Base-by-base conservation (phyloP, 2,888 invertebrate species). In the Embidobia sp. region DNA sequence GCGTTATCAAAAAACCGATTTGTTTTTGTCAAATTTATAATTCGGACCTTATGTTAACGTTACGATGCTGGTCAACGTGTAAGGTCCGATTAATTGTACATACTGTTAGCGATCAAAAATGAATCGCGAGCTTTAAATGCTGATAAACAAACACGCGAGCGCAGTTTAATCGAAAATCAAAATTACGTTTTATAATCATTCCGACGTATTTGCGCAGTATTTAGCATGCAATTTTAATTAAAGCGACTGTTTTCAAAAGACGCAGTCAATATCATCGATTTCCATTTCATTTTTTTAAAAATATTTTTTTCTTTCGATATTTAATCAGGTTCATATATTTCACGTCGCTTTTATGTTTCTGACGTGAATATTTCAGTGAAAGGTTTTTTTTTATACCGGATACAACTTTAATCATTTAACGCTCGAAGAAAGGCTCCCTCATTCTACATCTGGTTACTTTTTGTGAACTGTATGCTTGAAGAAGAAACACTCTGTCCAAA, bases 391-490 rank as follows among this genome's bases (percentile, higher is more conserved):
- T 70, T 59, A 70, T 61, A 5, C 37, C 26, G 31, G 46, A 44
- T 63, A 63, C 42, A 35, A 46, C 61, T 70, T 70, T 72, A 53
- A 72, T 72, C 53, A 63, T 72, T 63, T 72, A 72, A 72, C 63
- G 61, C 31, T 33, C 37, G 53, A 63, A 72, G 69, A 72, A 53
- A 53, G 31, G 26, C 27, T 29, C 11, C 59, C 35, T 51, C 53
- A 61, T 63, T 46, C 46, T 51, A 53, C 53, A 61, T 61, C 61
- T 63, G 61, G 53, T 63, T 61, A 53, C 35, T 72, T 53, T 53
- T 46, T 72, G 61, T 63, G 26, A 8, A 31, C 61, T 70, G 19
- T 61, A 16, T 31, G 46, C 44, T 61, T 46, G 18, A 26, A 63
- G 31, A 6, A 35, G 48, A 63, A 72, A 72, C 63, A 63, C 53